These are phyloP conservation scores for Rhinolophus ferrumequinum DNA, from an alignment of 2,113 vertebrate species.

Conservation along the genomic window DNA sequence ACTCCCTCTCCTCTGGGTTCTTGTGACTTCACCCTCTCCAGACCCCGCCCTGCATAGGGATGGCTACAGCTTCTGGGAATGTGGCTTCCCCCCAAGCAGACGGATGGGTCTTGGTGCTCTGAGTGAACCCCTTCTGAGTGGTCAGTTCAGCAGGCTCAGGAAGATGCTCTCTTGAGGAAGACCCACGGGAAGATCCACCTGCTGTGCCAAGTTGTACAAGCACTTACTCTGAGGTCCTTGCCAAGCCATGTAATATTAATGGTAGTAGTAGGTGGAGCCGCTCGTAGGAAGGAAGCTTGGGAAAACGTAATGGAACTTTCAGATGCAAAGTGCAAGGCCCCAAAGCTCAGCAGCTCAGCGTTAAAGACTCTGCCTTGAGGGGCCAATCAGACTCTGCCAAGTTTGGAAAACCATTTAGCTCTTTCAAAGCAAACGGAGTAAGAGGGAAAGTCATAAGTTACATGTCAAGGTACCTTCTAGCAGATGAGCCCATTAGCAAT, in stretches of 20 bases:
- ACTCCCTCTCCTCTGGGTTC: background rate
- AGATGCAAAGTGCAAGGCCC: slow-evolving; percentile 52
- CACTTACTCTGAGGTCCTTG: slow-evolving; percentile 22
- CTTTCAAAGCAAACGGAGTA: slow-evolving; percentile 48
- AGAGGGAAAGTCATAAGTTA: slow-evolving; percentile 48
- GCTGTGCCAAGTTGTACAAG: slow-evolving; percentile 6
- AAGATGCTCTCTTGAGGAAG: background rate
- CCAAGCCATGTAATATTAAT: slow-evolving; percentile 59
- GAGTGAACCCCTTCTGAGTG: background rate
- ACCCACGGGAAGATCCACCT: background rate
- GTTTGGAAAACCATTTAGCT: slow-evolving; percentile 55
- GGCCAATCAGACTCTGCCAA: background rate
- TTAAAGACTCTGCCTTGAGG: slow-evolving; percentile 1
- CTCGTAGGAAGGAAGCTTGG: slow-evolving; percentile 28
- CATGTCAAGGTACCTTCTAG: slow-evolving; percentile 26
- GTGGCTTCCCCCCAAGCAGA: background rate
- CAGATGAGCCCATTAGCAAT: slow-evolving; percentile 60
- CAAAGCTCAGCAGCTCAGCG: background rate
- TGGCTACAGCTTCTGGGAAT: background rate
- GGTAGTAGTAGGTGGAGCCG: background rate
- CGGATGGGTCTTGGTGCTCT: background rate
- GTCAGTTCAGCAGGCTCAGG: background rate
- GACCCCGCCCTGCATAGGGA: too few species aligned
- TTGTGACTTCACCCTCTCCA: background rate
- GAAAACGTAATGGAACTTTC: slow-evolving; percentile 51